Evolutionary conservation across 2,113 vertebrate species (phyloP).

Genomic region (Cyphomyrus discorhynchus): DNA sequence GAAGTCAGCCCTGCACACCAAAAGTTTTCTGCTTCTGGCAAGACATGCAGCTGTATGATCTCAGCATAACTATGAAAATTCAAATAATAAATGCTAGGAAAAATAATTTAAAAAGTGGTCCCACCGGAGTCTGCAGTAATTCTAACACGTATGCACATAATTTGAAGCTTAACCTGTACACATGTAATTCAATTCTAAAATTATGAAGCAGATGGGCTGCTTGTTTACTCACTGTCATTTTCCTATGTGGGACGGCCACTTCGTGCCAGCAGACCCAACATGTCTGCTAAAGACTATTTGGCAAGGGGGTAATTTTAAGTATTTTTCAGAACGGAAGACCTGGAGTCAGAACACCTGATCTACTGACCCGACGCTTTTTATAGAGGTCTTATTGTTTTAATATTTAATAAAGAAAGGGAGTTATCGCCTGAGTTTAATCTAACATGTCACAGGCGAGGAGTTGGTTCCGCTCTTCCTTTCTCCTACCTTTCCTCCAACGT

Average conservation of each 20-base stretch:
- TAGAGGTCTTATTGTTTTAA: neutral
- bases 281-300: neutral
- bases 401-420: neutral
- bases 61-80: neutral
- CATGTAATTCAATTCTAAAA: neutral
- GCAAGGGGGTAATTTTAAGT: neutral
- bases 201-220: neutral
- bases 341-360: neutral
- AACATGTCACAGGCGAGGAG: neutral
- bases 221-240: neutral
- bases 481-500: neutral
- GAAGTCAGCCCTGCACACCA: neutral
- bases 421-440: neutral
- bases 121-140: neutral
- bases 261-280: neutral
- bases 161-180: neutral
- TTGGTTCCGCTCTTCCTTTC: neutral
- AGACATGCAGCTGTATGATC: neutral
- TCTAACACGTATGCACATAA: neutral
- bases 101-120: neutral
- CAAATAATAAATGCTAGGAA: neutral
- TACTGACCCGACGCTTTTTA: neutral
- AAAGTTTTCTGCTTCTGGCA: neutral
- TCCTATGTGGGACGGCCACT: neutral
- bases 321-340: neutral